These are phyloP conservation scores for Anagyrus pseudococci DNA, from an alignment of 2,888 invertebrate genomes.

Conservation along the genomic window DNA sequence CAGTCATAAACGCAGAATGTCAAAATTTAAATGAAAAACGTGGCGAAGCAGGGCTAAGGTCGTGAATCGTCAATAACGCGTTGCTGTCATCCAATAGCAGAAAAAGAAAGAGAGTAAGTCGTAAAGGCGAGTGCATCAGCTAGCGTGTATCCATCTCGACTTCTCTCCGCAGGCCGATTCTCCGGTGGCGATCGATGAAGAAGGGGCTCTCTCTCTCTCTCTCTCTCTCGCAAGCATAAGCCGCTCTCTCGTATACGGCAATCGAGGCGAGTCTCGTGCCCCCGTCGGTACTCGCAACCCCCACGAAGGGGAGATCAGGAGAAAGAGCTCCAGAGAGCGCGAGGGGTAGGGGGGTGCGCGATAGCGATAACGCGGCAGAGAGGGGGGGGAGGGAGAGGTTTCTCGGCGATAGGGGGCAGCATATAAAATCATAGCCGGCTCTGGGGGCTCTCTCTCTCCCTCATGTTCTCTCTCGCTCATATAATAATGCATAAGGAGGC, in stretches of 20 bases:
- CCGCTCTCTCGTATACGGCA: no score
- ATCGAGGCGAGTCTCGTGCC: no score
- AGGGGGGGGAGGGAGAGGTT: conserved; percentile 8
- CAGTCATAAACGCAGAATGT: no score
- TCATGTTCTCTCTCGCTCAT: conserved; percentile 24
- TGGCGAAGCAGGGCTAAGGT: no score
- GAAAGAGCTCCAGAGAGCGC: conserved; percentile 4
- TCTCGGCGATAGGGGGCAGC: conserved; percentile 42
- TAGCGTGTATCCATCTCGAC: not conserved
- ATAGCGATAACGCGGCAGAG: not conserved
- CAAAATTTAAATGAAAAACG: no score
- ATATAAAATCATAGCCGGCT: conserved; percentile 57
- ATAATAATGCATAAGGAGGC: conserved; percentile 63
- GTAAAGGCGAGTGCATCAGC: no score
- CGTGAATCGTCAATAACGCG: no score
- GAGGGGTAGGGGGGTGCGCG: not conserved
- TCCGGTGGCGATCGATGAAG: conserved; percentile 36
- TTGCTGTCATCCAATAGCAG: no score
- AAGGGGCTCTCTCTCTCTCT: conserved; percentile 9
- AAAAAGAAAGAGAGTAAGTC: no score
- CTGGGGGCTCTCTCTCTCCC: not conserved
- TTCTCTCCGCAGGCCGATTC: not conserved
- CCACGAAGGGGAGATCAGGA: no score
- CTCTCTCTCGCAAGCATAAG: no score
- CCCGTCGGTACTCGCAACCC: no score